Base-by-base conservation (phyloP, 2,888 invertebrate genomes). In the Congeria kusceri region DNA sequence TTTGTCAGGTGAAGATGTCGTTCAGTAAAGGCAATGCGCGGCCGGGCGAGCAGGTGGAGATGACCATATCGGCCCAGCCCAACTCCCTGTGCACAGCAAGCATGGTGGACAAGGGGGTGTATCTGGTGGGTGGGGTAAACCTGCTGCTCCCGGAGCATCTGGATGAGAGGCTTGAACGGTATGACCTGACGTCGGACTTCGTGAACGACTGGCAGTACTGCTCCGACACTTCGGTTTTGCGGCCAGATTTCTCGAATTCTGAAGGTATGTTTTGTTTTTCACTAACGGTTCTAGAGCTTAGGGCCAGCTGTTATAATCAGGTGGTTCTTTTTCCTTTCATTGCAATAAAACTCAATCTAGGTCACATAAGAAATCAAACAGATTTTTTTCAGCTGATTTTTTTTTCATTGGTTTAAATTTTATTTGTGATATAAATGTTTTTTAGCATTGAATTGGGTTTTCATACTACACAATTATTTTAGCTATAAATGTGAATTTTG, bases 31-130 rank as follows among this genome's bases (percentile, higher is more conserved):
- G 92, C 7, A 93, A 92, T 2, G 93, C 94, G 25, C 92, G 92
- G 62, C 95, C 95, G 0, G 95, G 95, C 9, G 93, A 94, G 15
- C 87, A 91, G 23, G 94, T 95, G 3, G 93, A 93, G 7, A 90
- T 95, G 47, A 93, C 93, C 32, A 90, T 95, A 15, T 93, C 94
- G 83, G 94, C 95, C 0, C 93, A 94, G 0, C 94, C 95, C 0
- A 93, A 94, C 77, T 95, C 95, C 0, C 87, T 95, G 1, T 96
- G 96, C 87, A 95, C 95, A 1, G 86, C 95, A 27, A 94, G 95
- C 0, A 94, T 95, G 0, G 94, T 95, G 0, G 96, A 96, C 90
- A 95, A 95, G 87, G 95, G 95, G 66, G 94, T 94, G 0, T 93
- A 93, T 47, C 94, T 95, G 18, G 75, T 90, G n/a, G 88, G 89